These are phyloP conservation scores for Antheraea yamamai DNA, from an alignment of 2,888 invertebrate species.

Conservation along the genomic window DNA sequence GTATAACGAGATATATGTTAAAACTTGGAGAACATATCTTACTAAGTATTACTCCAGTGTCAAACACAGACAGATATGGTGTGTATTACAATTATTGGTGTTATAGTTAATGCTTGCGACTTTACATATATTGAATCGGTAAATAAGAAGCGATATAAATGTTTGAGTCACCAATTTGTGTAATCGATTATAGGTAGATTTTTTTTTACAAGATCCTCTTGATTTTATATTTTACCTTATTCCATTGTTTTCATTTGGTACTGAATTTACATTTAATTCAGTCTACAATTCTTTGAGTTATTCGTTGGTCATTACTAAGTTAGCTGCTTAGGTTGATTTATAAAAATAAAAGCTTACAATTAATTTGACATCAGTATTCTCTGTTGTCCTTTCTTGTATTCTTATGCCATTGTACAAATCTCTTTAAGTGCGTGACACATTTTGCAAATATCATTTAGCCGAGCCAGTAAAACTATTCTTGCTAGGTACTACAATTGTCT, in stretches of 20 bases:
- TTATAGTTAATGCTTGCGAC: too few species aligned
- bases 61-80: too few species aligned
- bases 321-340: not conserved
- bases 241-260: not conserved
- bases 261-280: not conserved
- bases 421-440: not conserved
- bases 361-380: not conserved
- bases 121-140: too few species aligned
- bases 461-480: not conserved
- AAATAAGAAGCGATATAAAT: too few species aligned
- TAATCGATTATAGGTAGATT: too few species aligned
- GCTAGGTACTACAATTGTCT: not conserved
- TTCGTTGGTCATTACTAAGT: not conserved
- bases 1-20: not conserved
- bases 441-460: not conserved
- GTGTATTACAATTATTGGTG: too few species aligned
- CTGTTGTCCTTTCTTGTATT: not conserved
- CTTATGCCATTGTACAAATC: not conserved
- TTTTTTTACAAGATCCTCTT: too few species aligned
- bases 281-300: not conserved
- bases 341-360: not conserved
- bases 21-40: too few species aligned
- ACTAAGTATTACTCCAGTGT: too few species aligned
- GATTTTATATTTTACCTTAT: not conserved
- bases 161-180: too few species aligned